A percentile compares a stretch with the other conserved stretches of the same genome.
phyloP scores from a whole-genome alignment of 2,888 invertebrate species.

The Cataglyphis altisquamis region DNA sequence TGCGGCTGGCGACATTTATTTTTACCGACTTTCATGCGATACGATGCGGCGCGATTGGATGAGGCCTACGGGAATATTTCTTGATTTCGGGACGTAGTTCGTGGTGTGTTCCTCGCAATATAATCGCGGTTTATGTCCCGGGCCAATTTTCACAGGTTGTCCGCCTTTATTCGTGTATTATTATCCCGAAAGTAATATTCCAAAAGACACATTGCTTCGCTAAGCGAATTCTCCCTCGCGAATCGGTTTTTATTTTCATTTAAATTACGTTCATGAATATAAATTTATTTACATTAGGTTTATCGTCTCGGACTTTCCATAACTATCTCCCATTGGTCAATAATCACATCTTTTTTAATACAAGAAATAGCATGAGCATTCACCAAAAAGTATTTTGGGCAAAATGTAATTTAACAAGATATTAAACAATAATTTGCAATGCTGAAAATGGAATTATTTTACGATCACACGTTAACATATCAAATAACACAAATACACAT shows the following conservation, averaged over 20 bases:
- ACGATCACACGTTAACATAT: background rate
- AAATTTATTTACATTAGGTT: constrained; percentile 41
- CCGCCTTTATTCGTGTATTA: constrained; percentile 65
- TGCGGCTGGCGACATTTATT: constrained; percentile 67
- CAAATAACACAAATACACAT: background rate
- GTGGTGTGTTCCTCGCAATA: constrained; percentile 58
- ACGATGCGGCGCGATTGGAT: constrained; percentile 64
- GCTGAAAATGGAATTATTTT: background rate
- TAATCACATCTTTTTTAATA: constrained; percentile 13
- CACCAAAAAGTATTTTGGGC: background rate
- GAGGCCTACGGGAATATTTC: constrained; percentile 74
- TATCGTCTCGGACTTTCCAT: constrained; percentile 10
- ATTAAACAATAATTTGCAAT: background rate
- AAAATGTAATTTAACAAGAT: background rate
- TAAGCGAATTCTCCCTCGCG: constrained; percentile 43
- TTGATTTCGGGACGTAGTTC: constrained; percentile 66
- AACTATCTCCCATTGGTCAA: constrained; percentile 10
- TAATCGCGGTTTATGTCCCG: constrained; percentile 67
- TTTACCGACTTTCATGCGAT: constrained; percentile 62
- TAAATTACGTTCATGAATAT: constrained; percentile 45
- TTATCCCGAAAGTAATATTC: constrained; percentile 54
- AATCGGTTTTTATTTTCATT: constrained; percentile 46
- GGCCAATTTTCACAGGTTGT: constrained; percentile 60
- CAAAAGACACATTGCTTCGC: constrained; percentile 43
- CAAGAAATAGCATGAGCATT: background rate